These are phyloP conservation scores for Heteronetta atricapilla DNA, from an alignment of 2,113 vertebrate genomes.

Conservation along the genomic window DNA sequence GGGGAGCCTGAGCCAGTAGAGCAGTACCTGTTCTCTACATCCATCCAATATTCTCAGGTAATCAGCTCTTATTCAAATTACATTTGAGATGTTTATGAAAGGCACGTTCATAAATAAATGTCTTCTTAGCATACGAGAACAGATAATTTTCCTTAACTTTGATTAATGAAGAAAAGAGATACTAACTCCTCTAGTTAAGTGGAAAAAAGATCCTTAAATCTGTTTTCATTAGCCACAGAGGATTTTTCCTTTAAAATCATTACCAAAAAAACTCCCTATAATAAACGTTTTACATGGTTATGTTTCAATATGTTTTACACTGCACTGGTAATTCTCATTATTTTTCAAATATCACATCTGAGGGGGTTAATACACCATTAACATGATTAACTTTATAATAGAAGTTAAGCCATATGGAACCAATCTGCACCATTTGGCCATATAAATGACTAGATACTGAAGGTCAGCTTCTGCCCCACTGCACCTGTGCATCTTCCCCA, in stretches of 20 bases:
- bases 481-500: background rate
- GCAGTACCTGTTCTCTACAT: background rate
- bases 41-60: background rate
- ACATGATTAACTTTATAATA: conserved; percentile 32
- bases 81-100: background rate
- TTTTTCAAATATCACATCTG: conserved; percentile 27
- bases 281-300: background rate
- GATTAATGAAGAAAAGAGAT: background rate
- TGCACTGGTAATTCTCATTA: conserved; percentile 24
- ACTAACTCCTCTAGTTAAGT: background rate
- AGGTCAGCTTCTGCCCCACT: background rate
- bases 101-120: background rate
- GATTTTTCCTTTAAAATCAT: background rate
- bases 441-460: background rate
- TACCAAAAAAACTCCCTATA: background rate
- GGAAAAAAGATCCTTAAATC: background rate
- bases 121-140: background rate
- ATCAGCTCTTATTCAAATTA: background rate
- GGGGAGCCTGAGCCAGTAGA: background rate
- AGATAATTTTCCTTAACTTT: background rate
- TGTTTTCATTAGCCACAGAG: background rate
- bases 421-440: background rate
- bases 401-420: conserved; percentile 42
- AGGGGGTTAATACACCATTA: conserved; percentile 38
- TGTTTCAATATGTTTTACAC: conserved; percentile 21